phyloP scores from a whole-genome alignment of 2,113 vertebrate species.

The Alces alces region DNA sequence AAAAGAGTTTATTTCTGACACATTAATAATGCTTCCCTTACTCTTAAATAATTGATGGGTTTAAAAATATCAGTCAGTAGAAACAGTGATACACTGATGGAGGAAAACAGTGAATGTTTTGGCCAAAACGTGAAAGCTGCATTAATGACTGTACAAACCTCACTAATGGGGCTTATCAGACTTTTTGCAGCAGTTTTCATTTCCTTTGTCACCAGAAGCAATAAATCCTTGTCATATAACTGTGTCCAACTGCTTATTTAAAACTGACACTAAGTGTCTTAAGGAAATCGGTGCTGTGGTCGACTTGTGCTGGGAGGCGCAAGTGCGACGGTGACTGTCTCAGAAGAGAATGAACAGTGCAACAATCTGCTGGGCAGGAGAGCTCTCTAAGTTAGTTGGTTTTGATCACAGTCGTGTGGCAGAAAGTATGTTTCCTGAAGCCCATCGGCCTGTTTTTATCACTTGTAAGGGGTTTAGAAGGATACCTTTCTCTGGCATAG shows the following conservation, averaged over 20 bases:
- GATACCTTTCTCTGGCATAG: background rate
- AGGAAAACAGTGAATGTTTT: background rate
- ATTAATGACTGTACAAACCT: background rate
- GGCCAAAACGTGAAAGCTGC: background rate
- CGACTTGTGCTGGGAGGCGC: background rate
- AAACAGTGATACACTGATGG: background rate
- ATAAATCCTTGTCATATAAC: background rate
- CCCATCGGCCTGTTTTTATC: background rate
- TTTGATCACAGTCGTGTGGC: background rate
- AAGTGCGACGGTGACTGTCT: background rate
- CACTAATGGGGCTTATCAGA: background rate
- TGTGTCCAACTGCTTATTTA: background rate
- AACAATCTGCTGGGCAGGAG: background rate
- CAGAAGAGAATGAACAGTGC: background rate
- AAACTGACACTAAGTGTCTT: background rate
- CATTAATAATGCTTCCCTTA: background rate
- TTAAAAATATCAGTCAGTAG: constrained; percentile 16
- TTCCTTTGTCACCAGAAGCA: background rate
- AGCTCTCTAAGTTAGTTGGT: background rate
- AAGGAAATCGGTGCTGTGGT: background rate
- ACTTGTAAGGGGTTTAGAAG: background rate
- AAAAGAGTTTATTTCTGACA: background rate
- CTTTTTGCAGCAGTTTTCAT: background rate
- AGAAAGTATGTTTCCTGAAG: background rate
- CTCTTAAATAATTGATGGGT: constrained; percentile 32